Evolutionary conservation across 37 sponge, comb jelly and placozoan species (phyloP), one percentile per base, ranked within the genome.

Genomic region (Aphrocallistes beatrix): DNA sequence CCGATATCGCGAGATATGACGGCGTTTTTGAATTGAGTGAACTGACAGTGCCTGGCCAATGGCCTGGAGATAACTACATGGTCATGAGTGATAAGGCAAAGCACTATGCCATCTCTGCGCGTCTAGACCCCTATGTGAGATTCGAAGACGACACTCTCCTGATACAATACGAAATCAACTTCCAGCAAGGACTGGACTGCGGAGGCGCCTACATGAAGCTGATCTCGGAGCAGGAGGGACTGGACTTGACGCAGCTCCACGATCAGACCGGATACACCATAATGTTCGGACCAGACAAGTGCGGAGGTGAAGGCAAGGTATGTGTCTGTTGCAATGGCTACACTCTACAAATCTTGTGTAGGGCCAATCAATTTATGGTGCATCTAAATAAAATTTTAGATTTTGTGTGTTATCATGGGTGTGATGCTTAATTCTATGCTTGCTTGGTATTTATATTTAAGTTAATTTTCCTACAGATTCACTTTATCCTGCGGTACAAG

Each of bases 241-340:
- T 91, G 0, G 85, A 91, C 28, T 47, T 91, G 89, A 86, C 51
- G 19, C 13, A 88, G 50, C 91, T 98, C 83, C 83, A 91, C 36
- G 99, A 98, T 75, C 91, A 92, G 51, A 91, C 96, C 30, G 96
- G 93, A 0, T 98, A 98, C 81, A 93, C 96, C 48, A 94, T 98
- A 84, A 98, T 98, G 99, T 98, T 98, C 86, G 99, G 99, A 1
- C 99, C 99, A 28, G 99, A 98, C 89, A 94, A 91, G 51, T 98
- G 99, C 86, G 99, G 99, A 37, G 49, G 42, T 47, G 90, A 87
- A 30, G 82, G 86, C 37, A 98, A 96, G 89, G 94, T 94, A 34
- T 83, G 88, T 51, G n/a, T 86, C 21, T 16, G 23, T 6, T n/a
- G 34, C 85, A 85, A 21, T n/a, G n/a, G n/a, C n/a, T n/a, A n/a